Conservation (phyloP, 1,140 invertebrate species). For the Papilio glaucus region DNA sequence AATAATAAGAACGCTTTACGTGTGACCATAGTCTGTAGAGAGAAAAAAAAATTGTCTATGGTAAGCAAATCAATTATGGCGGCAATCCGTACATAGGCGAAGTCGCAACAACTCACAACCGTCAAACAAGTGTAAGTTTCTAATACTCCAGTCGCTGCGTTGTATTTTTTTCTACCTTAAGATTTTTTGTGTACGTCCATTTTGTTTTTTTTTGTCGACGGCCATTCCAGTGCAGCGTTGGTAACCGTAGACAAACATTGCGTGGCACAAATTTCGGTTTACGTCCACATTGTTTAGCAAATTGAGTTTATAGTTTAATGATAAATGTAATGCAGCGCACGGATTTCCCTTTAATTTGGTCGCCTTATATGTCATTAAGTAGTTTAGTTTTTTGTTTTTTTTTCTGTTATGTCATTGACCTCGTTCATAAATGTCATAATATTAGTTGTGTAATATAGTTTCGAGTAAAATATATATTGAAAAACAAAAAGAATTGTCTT, state of each 20-base stretch:
- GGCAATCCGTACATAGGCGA: constrained; percentile 44
- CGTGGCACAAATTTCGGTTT: constrained; percentile 39
- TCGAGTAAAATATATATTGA: constrained; percentile 64
- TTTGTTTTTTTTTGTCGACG: constrained; percentile 39
- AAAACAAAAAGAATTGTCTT: constrained; percentile 49
- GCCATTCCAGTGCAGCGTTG: constrained; percentile 35
- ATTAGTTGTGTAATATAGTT: constrained; percentile 78
- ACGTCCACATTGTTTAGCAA: constrained; percentile 23
- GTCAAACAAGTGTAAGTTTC: constrained; percentile 41
- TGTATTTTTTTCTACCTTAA: constrained; percentile 34
- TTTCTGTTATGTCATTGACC: constrained; percentile 67
- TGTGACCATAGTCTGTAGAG: constrained; percentile 47
- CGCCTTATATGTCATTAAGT: constrained; percentile 58
- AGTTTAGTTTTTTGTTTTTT: constrained; percentile 58
- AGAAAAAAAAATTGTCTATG: constrained; percentile 49
- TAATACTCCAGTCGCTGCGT: constrained; percentile 53
- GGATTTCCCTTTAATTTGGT: constrained; percentile 50
- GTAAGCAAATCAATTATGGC: constrained; percentile 43
- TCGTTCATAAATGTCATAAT: constrained; percentile 75
- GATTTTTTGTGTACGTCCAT: constrained; percentile 35
- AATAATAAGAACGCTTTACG: constrained; percentile 14
- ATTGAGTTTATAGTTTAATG: constrained; percentile 46
- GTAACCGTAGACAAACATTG: constrained; percentile 12
- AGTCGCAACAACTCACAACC: constrained; percentile 36
- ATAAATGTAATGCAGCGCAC: constrained; percentile 57